phyloP scores from a whole-genome alignment of 2,113 vertebrate genomes.

The Pedetes capensis region DNA sequence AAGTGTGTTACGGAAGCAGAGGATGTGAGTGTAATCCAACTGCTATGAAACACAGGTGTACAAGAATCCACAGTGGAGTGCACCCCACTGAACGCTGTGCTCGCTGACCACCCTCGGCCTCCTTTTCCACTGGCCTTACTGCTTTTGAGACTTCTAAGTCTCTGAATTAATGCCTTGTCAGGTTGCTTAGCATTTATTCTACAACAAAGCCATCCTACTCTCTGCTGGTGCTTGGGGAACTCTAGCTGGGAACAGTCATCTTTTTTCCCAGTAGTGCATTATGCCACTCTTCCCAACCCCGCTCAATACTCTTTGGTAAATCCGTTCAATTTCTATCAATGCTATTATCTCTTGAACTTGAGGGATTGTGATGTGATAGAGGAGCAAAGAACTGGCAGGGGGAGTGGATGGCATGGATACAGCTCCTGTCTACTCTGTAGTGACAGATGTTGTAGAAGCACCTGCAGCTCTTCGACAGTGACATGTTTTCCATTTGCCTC shows the following conservation, averaged over 20 bases:
- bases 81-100: background rate
- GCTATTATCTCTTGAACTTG: background rate
- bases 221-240: background rate
- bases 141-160: background rate
- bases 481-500: background rate
- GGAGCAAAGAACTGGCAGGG: background rate
- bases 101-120: accelerated
- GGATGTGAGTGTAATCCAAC: accelerated
- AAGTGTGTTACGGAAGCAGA: background rate
- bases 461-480: background rate
- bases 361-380: background rate
- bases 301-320: background rate
- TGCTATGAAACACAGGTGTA: too few species aligned
- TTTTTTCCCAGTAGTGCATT: background rate
- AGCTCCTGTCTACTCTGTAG: background rate
- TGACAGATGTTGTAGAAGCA: background rate
- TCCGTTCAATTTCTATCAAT: background rate
- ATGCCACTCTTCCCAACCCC: background rate
- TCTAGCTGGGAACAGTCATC: background rate
- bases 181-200: background rate
- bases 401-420: background rate
- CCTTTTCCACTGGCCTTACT: background rate
- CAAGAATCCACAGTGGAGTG: too few species aligned
- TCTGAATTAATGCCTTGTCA: background rate
- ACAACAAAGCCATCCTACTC: background rate